These are phyloP conservation scores for Choristoneura fumiferana DNA, from an alignment of 1,140 invertebrate genomes.

Conservation along the genomic window DNA sequence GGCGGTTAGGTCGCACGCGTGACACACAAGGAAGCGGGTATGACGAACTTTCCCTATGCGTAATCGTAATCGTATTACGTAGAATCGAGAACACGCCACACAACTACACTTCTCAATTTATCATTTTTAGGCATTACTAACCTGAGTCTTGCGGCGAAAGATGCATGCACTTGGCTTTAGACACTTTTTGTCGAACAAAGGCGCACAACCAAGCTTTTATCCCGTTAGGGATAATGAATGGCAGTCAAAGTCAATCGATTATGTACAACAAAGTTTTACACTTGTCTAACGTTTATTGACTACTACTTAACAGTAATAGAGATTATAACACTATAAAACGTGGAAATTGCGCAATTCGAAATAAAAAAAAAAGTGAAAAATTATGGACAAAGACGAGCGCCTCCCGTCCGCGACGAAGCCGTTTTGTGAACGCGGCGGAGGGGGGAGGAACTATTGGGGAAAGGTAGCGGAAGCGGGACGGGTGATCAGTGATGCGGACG, in stretches of 20 bases:
- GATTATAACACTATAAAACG: slow-evolving; percentile 15
- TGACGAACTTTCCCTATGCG: slow-evolving; percentile 64
- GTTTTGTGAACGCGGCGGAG: slow-evolving; percentile 2
- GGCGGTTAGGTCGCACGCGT: slow-evolving; percentile 28
- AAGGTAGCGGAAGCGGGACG: slow-evolving; percentile 8
- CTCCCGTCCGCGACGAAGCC: slow-evolving; percentile 20
- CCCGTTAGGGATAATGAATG: slow-evolving; percentile 75
- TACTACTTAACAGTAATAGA: slow-evolving; percentile 13
- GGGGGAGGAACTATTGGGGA: not conserved
- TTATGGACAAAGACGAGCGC: slow-evolving; percentile 22
- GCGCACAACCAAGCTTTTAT: slow-evolving; percentile 74
- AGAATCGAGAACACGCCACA: slow-evolving; percentile 23
- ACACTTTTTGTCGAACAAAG: slow-evolving; percentile 72
- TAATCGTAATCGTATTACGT: slow-evolving; percentile 67
- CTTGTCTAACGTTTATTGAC: slow-evolving; percentile 39
- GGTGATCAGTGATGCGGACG: slow-evolving; percentile 10
- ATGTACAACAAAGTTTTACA: slow-evolving; percentile 48
- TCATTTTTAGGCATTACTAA: slow-evolving; percentile 34
- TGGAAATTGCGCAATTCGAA: slow-evolving; percentile 18
- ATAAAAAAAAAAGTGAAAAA: slow-evolving; percentile 21
- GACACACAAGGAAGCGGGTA: slow-evolving; percentile 29
- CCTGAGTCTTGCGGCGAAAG: slow-evolving; percentile 78
- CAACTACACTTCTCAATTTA: not conserved
- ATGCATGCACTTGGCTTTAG: slow-evolving; percentile 78
- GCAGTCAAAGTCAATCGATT: slow-evolving; percentile 56